Percentiles rank a stretch among this genome's conserved stretches.
These are phyloP conservation scores for Thereva unica DNA, from an alignment of 2,888 invertebrate genomes.

Conservation along the genomic window DNA sequence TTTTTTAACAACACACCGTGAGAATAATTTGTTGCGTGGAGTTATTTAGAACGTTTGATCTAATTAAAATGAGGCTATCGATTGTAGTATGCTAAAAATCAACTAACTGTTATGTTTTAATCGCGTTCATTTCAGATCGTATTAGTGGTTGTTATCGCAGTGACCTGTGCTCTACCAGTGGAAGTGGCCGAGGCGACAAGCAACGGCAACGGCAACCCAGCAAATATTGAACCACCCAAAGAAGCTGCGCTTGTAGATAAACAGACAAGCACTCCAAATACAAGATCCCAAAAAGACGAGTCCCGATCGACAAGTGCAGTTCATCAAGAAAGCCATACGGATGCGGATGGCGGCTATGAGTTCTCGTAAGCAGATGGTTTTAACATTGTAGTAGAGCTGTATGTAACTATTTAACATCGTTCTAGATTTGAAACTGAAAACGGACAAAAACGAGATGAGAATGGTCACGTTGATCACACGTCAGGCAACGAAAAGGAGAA, in stretches of 20 bases:
- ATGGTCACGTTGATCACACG: conserved; percentile 44
- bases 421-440: conserved; percentile 53
- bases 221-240: no score
- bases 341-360: not conserved
- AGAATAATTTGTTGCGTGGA: conserved; percentile 27
- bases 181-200: no score
- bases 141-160: conserved; percentile 5
- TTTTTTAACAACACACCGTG: conserved; percentile 36
- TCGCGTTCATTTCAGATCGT: not conserved
- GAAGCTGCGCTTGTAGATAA: no score
- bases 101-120: conserved; percentile 9
- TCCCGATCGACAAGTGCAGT: no score
- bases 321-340: not conserved
- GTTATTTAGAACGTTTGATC: conserved; percentile 9
- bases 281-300: no score
- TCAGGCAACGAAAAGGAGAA: conserved; percentile 33
- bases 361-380: not conserved
- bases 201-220: no score
- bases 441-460: conserved; percentile 52
- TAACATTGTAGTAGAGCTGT: not conserved
- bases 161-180: no score
- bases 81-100: conserved; percentile 10
- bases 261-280: no score
- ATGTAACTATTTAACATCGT: conserved; percentile 4
- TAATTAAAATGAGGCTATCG: conserved; percentile 24